Evolutionary conservation across 2,888 invertebrate species (phyloP).

Genomic region (Synergus laeviventris): DNA sequence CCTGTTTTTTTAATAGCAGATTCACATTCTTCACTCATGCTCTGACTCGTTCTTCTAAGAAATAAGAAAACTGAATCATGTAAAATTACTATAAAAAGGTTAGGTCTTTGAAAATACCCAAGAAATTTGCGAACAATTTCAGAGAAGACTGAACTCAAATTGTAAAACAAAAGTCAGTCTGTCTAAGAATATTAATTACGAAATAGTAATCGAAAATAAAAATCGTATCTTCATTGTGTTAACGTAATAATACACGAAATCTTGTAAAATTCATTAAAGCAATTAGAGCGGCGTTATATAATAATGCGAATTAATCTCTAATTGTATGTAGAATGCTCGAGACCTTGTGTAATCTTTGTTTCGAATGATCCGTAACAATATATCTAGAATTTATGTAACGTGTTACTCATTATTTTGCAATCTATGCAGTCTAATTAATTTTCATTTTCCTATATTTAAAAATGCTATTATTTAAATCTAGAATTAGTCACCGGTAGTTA

Average conservation of each 20-base stretch:
- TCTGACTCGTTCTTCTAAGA: conserved; percentile 11
- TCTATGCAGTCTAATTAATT: background rate
- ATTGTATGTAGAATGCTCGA: background rate
- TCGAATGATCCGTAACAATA: background rate
- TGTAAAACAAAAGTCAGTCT: conserved; percentile 7
- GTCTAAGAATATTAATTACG: background rate
- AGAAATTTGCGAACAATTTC: conserved; percentile 22
- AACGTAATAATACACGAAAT: background rate
- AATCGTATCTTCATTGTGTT: background rate
- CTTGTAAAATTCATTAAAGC: background rate
- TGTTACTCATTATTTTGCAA: conserved; percentile 17
- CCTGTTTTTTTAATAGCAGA: conserved; percentile 59
- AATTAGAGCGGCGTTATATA: background rate
- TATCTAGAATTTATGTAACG: background rate
- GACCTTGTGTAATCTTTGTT: conserved; percentile 10
- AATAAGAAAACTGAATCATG: background rate
- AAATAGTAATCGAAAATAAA: background rate
- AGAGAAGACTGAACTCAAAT: conserved; percentile 7
- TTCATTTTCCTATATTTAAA: background rate
- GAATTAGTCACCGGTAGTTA: background rate
- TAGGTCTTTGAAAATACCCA: background rate
- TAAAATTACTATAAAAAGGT: conserved; percentile 6
- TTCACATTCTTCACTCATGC: conserved; percentile 60
- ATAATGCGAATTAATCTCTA: background rate
- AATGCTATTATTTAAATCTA: background rate